Conservation (phyloP, 1,140 invertebrate genomes). For the Camponotus floridanus region DNA sequence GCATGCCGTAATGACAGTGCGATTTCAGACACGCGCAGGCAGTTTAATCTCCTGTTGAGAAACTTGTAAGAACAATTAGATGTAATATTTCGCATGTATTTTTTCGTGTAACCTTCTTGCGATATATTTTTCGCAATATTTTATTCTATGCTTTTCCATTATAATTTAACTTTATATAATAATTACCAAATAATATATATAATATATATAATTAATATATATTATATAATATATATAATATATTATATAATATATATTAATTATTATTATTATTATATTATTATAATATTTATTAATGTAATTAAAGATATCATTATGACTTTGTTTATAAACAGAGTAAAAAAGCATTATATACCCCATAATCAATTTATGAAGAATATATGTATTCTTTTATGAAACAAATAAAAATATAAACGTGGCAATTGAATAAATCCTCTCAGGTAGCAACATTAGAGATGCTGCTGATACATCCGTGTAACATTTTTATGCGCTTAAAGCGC, state of each 20-base stretch:
- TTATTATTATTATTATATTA: too few species aligned
- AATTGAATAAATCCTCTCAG: not conserved
- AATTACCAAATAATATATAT: not conserved
- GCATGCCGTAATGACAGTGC: conserved; percentile 10
- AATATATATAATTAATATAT: too few species aligned
- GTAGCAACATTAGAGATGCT: not conserved
- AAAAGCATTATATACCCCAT: too few species aligned
- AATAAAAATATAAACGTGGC: not conserved
- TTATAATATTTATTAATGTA: too few species aligned
- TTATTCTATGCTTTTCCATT: not conserved
- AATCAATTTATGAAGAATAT: too few species aligned
- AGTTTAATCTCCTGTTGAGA: not conserved
- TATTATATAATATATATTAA: too few species aligned
- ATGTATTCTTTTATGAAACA: not conserved
- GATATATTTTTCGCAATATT: not conserved
- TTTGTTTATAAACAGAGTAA: not conserved
- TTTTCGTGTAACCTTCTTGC: not conserved
- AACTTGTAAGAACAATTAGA: not conserved
- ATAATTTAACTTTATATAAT: not conserved
- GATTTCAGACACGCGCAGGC: conserved; percentile 41
- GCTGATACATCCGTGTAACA: not conserved
- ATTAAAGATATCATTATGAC: not conserved
- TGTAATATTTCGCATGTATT: conserved; percentile 16
- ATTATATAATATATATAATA: not conserved
- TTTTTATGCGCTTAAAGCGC: conserved; percentile 2